Evolutionary conservation across 2,888 invertebrate genomes (phyloP).

Genomic region (Rotaria magnacalcarata): DNA sequence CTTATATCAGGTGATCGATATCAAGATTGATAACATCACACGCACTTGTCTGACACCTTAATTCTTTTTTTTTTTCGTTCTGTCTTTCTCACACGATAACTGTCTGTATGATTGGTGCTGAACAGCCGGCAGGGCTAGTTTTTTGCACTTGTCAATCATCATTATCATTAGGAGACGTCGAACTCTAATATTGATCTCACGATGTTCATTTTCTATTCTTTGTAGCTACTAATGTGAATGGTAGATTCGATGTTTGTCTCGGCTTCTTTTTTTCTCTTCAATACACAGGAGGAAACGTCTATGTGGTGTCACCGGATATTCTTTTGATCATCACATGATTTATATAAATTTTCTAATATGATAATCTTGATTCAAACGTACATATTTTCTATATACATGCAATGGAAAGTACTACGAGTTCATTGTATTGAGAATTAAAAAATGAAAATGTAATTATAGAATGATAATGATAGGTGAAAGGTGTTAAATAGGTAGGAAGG

Average conservation of each 20-base stretch:
- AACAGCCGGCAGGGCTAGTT: not conserved
- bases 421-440: not conserved
- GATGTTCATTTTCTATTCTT: not conserved
- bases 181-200: not conserved
- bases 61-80: not conserved
- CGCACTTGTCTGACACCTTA: constrained; percentile 3
- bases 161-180: not conserved
- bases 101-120: not conserved
- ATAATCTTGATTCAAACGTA: not conserved
- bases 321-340: not conserved
- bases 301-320: not conserved
- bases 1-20: not conserved
- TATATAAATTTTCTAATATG: not conserved
- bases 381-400: not conserved
- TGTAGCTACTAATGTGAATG: not conserved
- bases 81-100: not conserved
- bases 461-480: not conserved
- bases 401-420: not conserved
- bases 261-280: not conserved
- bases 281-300: not conserved
- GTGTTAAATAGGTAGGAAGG: not conserved
- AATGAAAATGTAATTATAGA: not conserved
- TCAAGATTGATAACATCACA: not conserved
- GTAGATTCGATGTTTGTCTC: not conserved
- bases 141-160: constrained; percentile 7